Percentiles rank a stretch among this genome's conserved stretches.
Conservation (phyloP, 2,888 invertebrate genomes). For the Ditula angustiorana region DNA sequence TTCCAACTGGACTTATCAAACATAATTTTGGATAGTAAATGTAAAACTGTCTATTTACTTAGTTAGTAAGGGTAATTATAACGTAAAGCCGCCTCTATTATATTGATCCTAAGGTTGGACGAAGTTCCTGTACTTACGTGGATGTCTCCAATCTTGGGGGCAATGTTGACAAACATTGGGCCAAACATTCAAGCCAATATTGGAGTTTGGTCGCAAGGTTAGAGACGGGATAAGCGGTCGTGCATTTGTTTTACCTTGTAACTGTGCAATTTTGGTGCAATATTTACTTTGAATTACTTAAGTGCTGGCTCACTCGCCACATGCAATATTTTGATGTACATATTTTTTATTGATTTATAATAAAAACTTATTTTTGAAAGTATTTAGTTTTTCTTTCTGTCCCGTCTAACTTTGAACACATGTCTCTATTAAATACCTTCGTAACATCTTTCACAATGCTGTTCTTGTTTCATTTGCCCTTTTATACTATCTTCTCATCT, state of each 20-base stretch:
- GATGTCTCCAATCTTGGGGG: constrained; percentile 27
- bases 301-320: constrained; percentile 35
- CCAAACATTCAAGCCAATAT: constrained; percentile 5
- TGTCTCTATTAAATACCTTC: background rate
- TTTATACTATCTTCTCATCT: too few relatives aligned
- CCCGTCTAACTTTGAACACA: background rate
- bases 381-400: background rate
- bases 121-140: background rate
- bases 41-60: constrained; percentile 13
- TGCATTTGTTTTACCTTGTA: constrained; percentile 48
- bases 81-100: constrained; percentile 17
- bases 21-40: background rate
- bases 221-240: constrained; percentile 33
- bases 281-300: constrained; percentile 48
- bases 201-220: constrained; percentile 5
- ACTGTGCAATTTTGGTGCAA: constrained; percentile 67
- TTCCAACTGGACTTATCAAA: background rate
- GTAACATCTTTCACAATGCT: too few relatives aligned
- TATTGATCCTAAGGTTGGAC: constrained; percentile 37
- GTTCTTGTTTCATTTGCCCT: too few relatives aligned
- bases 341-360: constrained; percentile 40
- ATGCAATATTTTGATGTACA: constrained; percentile 48
- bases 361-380: constrained; percentile 31
- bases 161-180: constrained; percentile 31
- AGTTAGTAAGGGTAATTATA: constrained; percentile 25